phyloP scores from a whole-genome alignment of 2,113 vertebrate genomes.

The Stercorarius parasiticus region DNA sequence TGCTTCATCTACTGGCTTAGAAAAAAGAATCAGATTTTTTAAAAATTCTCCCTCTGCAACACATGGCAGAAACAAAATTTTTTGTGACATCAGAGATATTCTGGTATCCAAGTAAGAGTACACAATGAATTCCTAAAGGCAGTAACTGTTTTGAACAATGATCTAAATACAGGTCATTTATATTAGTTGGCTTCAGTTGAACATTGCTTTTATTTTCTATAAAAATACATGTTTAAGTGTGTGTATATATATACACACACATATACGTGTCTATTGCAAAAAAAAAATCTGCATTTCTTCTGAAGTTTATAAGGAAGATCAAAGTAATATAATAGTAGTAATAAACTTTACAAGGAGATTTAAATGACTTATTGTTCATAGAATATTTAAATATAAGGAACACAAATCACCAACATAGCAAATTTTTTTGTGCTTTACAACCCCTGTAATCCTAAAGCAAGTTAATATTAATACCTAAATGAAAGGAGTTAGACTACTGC shows the following conservation, averaged over 20 bases:
- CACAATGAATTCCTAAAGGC: not conserved
- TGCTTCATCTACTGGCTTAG: not conserved
- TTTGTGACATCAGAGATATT: not conserved
- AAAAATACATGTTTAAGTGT: not conserved
- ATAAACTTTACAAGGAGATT: not conserved
- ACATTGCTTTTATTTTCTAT: not conserved
- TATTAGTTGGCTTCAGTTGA: not conserved
- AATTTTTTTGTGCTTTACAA: not conserved
- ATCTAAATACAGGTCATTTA: not conserved
- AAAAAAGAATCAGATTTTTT: not conserved
- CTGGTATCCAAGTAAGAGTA: not conserved
- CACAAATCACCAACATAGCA: not conserved
- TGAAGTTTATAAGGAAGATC: not conserved
- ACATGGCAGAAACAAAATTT: not conserved
- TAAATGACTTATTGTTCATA: not conserved
- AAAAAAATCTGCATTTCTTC: not conserved
- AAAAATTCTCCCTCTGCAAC: not conserved
- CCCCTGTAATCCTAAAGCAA: not conserved
- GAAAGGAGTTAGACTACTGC: slow-evolving; percentile 3
- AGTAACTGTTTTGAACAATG: not conserved
- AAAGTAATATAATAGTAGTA: not conserved
- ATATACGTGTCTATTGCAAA: not conserved
- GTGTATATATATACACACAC: not conserved
- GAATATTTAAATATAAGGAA: slow-evolving; percentile 9
- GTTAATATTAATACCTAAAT: slow-evolving; percentile 9